Conservation (phyloP, 2,888 invertebrate species). For the Miltochrista miniata region DNA sequence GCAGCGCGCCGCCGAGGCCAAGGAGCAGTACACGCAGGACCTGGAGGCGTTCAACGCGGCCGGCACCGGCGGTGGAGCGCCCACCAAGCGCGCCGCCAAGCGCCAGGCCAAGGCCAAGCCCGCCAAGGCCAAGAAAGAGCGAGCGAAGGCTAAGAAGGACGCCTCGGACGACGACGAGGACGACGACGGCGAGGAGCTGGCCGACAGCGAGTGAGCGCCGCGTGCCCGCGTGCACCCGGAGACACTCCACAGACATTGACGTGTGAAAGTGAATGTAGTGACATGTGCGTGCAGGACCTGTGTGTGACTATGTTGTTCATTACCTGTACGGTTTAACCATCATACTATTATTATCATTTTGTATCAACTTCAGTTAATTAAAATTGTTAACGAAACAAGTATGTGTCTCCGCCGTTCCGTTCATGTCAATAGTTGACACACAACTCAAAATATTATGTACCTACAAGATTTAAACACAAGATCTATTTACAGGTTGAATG, state of each 20-base stretch:
- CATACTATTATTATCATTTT: too few relatives aligned
- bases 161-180: slow-evolving; percentile 79
- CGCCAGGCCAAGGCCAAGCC: slow-evolving; percentile 50
- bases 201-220: slow-evolving; percentile 63
- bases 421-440: too few relatives aligned
- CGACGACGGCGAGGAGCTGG: slow-evolving; percentile 78
- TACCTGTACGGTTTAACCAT: too few relatives aligned
- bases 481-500: not conserved
- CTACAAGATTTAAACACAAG: too few relatives aligned
- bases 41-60: slow-evolving; percentile 92
- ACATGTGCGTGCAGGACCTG: too few relatives aligned
- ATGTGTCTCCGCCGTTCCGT: too few relatives aligned
- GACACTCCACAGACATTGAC: too few relatives aligned
- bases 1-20: slow-evolving; percentile 90
- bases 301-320: too few relatives aligned
- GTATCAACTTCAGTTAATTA: too few relatives aligned
- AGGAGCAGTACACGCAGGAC: slow-evolving; percentile 91
- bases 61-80: slow-evolving; percentile 82
- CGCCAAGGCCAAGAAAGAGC: slow-evolving; percentile 47
- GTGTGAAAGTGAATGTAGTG: too few relatives aligned
- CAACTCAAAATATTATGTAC: too few relatives aligned
- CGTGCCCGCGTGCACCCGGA: not conserved
- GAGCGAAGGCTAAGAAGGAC: slow-evolving; percentile 53
- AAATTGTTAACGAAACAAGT: too few relatives aligned
- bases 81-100: slow-evolving; percentile 71